Evolutionary conservation across 1,140 invertebrate species (phyloP).

Genomic region (Pseudoatta argentina): DNA sequence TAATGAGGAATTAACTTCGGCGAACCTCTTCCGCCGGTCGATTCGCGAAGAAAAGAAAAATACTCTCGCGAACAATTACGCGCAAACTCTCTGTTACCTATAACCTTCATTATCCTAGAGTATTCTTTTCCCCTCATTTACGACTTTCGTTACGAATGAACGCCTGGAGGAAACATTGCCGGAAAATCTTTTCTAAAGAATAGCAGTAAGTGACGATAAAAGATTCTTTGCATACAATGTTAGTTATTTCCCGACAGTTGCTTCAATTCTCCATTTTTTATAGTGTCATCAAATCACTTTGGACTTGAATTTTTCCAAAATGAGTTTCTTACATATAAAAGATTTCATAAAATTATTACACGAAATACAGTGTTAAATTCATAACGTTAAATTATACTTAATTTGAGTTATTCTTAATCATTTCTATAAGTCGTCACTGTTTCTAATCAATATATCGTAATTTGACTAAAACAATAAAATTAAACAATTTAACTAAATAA

Average conservation of each 20-base stretch:
- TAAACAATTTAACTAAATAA: no score
- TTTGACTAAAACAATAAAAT: no score
- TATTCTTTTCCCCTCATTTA: constrained; percentile 67
- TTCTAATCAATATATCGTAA: no score
- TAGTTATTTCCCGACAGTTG: neutral
- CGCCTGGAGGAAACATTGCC: neutral
- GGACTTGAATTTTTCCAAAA: neutral
- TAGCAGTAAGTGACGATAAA: neutral
- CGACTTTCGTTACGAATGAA: constrained; percentile 68
- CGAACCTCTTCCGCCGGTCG: constrained; percentile 24
- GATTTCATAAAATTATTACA: neutral
- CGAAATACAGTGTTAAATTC: neutral
- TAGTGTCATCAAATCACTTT: neutral
- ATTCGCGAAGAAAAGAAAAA: constrained; percentile 65
- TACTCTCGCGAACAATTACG: constrained; percentile 63
- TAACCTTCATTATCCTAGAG: constrained; percentile 66
- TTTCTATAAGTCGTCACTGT: no score
- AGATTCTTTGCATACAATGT: constrained; percentile 35
- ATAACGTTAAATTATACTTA: no score
- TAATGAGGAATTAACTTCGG: constrained; percentile 75
- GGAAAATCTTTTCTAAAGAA: constrained; percentile 21
- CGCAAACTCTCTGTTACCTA: constrained; percentile 23
- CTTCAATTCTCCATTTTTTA: constrained; percentile 21
- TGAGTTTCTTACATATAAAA: neutral
- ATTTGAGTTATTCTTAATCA: no score